Evolutionary conservation across 2,797 vertebrate species (phyloP).

Genomic region (Xiphophorus birchmanni): DNA sequence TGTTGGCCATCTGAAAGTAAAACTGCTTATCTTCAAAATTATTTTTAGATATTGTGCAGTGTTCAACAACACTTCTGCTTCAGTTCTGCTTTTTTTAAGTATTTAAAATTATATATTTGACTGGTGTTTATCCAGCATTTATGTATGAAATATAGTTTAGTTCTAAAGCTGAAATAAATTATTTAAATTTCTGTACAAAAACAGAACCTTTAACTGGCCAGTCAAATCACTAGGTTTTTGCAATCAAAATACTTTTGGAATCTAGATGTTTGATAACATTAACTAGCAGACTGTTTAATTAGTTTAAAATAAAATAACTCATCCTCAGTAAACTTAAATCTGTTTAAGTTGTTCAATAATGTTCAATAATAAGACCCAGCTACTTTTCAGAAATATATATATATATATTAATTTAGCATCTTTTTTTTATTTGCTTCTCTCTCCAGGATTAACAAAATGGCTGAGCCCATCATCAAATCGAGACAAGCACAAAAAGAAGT

Average conservation of each 20-base stretch:
- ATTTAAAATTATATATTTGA: background rate
- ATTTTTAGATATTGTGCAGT: background rate
- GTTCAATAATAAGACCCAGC: background rate
- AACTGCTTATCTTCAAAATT: background rate
- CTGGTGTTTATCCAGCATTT: background rate
- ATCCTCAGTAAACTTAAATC: background rate
- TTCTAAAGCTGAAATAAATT: background rate
- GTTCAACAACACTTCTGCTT: background rate
- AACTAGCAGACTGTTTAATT: background rate
- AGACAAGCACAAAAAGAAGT: constrained; percentile 85
- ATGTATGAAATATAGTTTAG: background rate
- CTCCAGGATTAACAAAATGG: constrained; percentile 75
- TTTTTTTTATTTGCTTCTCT: constrained; percentile 15
- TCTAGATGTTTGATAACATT: background rate
- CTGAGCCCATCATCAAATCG: constrained; percentile 83
- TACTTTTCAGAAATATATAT: background rate
- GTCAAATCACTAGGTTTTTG: background rate
- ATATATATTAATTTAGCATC: background rate
- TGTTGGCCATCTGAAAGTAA: background rate
- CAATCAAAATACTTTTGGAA: background rate
- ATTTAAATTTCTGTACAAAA: background rate
- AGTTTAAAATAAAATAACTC: background rate
- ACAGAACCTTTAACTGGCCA: background rate
- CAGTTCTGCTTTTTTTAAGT: background rate
- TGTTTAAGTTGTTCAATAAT: background rate